Conservation (phyloP, 2,113 vertebrate species). For the Lasiurus cinereus region DNA sequence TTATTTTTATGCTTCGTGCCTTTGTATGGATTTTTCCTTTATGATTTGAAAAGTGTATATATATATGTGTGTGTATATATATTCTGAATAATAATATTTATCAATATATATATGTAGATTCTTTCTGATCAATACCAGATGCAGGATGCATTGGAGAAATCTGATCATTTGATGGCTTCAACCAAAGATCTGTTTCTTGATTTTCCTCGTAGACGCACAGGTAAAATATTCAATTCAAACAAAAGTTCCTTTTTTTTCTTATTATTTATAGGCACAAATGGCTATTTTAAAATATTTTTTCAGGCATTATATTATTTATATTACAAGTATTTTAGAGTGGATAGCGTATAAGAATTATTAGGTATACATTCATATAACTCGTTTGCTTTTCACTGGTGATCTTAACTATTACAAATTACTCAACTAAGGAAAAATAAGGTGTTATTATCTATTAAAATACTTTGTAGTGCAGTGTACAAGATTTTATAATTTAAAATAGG, state of each 20-base stretch:
- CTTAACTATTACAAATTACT: slow-evolving; percentile 30
- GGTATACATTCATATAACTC: background rate
- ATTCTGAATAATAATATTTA: slow-evolving; percentile 52
- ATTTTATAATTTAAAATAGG: slow-evolving; percentile 41
- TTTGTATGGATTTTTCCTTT: slow-evolving; percentile 33
- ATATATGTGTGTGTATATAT: background rate
- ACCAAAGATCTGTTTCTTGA: slow-evolving; percentile 92
- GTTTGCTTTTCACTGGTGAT: slow-evolving; percentile 43
- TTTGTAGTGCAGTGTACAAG: background rate
- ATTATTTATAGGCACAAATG: background rate
- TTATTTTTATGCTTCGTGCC: background rate
- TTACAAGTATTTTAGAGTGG: background rate
- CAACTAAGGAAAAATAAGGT: slow-evolving; percentile 36
- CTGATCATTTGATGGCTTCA: slow-evolving; percentile 92
- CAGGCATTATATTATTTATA: slow-evolving; percentile 16
- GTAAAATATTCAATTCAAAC: slow-evolving; percentile 82
- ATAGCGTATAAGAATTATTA: background rate
- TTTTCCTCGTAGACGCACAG: slow-evolving; percentile 91
- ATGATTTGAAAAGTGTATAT: slow-evolving; percentile 49
- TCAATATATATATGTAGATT: slow-evolving; percentile 87
- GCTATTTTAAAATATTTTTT: slow-evolving; percentile 37
- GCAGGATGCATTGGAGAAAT: slow-evolving; percentile 91
- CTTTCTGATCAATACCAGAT: slow-evolving; percentile 93
- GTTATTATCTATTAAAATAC: slow-evolving; percentile 37
- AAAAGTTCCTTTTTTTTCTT: background rate